Base-by-base conservation (phyloP, 2,797 vertebrate species). In the Gastrophryne carolinensis region DNA sequence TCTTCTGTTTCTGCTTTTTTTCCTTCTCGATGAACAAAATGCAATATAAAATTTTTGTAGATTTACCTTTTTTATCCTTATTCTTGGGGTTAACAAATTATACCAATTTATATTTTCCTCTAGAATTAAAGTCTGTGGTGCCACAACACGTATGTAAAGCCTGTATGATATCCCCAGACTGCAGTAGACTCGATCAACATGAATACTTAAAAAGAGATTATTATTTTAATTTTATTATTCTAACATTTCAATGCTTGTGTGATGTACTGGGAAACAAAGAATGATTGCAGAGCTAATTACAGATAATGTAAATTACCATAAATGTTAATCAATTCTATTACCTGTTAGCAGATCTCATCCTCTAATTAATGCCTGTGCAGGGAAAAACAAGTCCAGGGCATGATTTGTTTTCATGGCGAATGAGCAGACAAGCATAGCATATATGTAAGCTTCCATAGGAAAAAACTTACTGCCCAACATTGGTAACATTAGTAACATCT, bases 311-410 rank as follows among this genome's bases (percentile, higher is more conserved):
- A 50, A 66, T 66, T 50, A 66, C 9, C 29, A 66, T 52, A 66
- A 66, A 34, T 66, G 63, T 19, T 66, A 19, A 66, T 66, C 44
- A 52, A 12, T 66, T 52, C 47, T 52, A 35, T 66, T 50, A 66
- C 63, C 29, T 52, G 47, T n/a, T 66, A 19, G 13, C 27, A 66
- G 35, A 34, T 19, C 52, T 15, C 47, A 50, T 19, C 63, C 49
- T 29, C 47, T 32, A 29, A 65, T 65, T 50, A 34, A 13, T 15
- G n/a, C n/a, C 5, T 52, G 23, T 35, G 17, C 39, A 65, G 7
- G 29, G 44, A 34, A 49, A 30, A 50, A 15, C 13, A 3, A 34
- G 15, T 32, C 44, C 19, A 9, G 44, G 41, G 17, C 19, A 50
- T 66, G 32, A 13, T 30, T 39, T 41, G 3, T 12, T 62, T 62